A percentile compares a stretch with the other conserved stretches of the same genome.
Conservation (phyloP, 2,888 invertebrate species). For the Lepetodrilus schrolli region DNA sequence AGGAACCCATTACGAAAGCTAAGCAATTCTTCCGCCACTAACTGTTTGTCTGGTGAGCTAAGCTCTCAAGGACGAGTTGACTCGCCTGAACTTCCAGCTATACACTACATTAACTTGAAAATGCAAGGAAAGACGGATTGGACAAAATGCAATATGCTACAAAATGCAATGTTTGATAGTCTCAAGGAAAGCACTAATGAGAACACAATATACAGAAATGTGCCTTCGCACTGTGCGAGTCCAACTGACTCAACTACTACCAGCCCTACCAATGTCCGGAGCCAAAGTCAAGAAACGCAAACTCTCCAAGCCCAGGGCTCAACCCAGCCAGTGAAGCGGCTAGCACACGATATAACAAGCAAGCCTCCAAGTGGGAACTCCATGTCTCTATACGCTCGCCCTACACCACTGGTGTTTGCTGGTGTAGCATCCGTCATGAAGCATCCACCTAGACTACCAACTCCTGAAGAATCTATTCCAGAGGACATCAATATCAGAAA, state of each 20-base stretch:
- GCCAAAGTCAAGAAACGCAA: neutral
- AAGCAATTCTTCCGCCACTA: constrained; percentile 57
- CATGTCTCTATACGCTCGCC: constrained; percentile 47
- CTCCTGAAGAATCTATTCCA: constrained; percentile 37
- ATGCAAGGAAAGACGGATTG: constrained; percentile 43
- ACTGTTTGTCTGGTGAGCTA: constrained; percentile 56
- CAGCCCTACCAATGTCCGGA: neutral
- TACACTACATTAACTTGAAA: constrained; percentile 71
- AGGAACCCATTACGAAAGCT: constrained; percentile 60
- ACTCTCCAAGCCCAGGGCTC: constrained; percentile 47
- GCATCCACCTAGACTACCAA: constrained; percentile 40
- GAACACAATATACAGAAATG: neutral
- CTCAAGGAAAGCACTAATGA: constrained; percentile 45
- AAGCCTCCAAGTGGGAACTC: constrained; percentile 41
- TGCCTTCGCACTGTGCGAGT: constrained; percentile 16
- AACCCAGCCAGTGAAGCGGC: constrained; percentile 39
- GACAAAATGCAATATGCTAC: constrained; percentile 42
- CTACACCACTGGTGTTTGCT: constrained; percentile 55
- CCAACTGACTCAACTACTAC: constrained; percentile 5
- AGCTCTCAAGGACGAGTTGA: constrained; percentile 47
- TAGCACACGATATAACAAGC: constrained; percentile 38
- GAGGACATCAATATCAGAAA: constrained; percentile 36
- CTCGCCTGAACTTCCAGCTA: constrained; percentile 72
- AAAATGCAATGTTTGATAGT: constrained; percentile 66
- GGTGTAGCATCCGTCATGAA: constrained; percentile 50